Conservation (phyloP, 37 sponge, comb jelly and placozoan species). For the Aplysina aerophoba region DNA sequence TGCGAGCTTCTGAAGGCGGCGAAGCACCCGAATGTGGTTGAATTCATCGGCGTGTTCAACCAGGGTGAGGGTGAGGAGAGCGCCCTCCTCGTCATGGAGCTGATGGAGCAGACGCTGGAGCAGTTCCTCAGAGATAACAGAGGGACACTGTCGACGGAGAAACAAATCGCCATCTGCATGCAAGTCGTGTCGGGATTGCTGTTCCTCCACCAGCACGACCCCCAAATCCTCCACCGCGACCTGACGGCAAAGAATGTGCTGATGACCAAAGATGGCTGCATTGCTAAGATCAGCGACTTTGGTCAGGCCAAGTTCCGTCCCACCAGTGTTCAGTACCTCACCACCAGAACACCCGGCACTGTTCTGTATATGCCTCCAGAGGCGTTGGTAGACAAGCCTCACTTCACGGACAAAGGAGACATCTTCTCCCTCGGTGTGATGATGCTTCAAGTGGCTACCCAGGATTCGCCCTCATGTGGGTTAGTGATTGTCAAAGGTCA, state of each 20-base stretch:
- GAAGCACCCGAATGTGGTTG: not conserved
- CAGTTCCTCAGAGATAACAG: not conserved
- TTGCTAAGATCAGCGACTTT: conserved; percentile 5
- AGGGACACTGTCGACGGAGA: not conserved
- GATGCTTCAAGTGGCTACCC: not conserved
- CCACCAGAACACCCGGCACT: not conserved
- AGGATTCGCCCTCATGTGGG: conserved; percentile 1
- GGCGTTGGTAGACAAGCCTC: not conserved
- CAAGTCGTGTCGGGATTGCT: not conserved
- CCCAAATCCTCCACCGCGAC: not conserved
- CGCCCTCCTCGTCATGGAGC: not conserved
- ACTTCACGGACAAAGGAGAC: conserved; percentile 1
- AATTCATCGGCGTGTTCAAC: not conserved
- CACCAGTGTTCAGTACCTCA: not conserved
- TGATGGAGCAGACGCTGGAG: not conserved
- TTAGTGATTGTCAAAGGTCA: not conserved
- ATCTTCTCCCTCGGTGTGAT: not conserved
- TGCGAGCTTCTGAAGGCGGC: not conserved
- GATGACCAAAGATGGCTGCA: not conserved
- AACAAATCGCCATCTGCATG: not conserved
- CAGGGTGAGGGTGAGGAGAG: not conserved
- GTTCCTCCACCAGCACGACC: conserved; percentile 24
- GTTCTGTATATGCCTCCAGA: conserved; percentile 12
- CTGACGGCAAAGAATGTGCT: not conserved
- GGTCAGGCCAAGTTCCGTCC: conserved; percentile 6